Base-by-base conservation (phyloP, 2,113 vertebrate species). In the Mus spicilegus region DNA sequence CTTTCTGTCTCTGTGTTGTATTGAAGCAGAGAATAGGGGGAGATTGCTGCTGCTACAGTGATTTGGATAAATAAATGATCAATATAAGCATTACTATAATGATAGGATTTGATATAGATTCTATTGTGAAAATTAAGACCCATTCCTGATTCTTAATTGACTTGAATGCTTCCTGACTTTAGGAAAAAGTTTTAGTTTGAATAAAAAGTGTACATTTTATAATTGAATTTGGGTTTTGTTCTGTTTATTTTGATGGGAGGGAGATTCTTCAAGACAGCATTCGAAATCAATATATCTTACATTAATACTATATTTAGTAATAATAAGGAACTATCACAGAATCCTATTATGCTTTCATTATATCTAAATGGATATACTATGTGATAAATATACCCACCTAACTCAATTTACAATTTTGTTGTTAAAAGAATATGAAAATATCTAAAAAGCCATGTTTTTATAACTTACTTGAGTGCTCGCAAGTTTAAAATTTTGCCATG, bases 371-470 rank as follows among this genome's bases (percentile, higher is more conserved):
- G 93, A 92, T 95, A 39, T 70, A 65, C 16, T 77, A 33, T 72
- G 33, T 80, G 19, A 65, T 88, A 90, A 88, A 92, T 76, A 76
- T 30, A 46, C 13, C 26, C 95, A 58, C 87, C 22, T 93, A 90
- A 87, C 16, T 73, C 36, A 51, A 89, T 7, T 46, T 97, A 85
- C 93, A 87, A 82, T 81, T 81, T 90, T 70, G 19, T 51, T 69
- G 28, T 69, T 51, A 95, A 94, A 77, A 86, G 46, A 72, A 93
- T 93, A 82, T 89, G 80, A 93, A 93, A 80, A 94, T 28, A 75
- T 95, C 92, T 94, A 61, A 77, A 28, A 95, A 95, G 51, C 75
- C 39, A 70, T 87, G 28, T 89, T 90, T 69, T 22, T 17, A 54
- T 65, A 91, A 65, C 2, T 91, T 20, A 94, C 89, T 87, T 95